A percentile compares a stretch with the other conserved stretches of the same genome.
Evolutionary conservation across 1,140 invertebrate genomes (phyloP).

Genomic region (Condylostylus longicornis): DNA sequence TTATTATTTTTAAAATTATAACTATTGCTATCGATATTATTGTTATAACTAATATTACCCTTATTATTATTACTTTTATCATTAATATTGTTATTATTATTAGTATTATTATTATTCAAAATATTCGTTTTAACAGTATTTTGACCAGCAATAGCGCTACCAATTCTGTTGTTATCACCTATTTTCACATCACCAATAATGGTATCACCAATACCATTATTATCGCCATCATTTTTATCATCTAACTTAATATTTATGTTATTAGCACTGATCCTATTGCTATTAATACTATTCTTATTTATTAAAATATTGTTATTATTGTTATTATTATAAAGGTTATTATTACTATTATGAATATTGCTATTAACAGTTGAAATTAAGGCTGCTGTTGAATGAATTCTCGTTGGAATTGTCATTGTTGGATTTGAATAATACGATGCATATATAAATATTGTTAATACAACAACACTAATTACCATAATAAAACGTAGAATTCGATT

Average conservation of each 20-base stretch:
- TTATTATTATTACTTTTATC: background rate
- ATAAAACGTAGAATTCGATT: conserved; percentile 26
- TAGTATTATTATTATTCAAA: background rate
- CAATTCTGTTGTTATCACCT: background rate
- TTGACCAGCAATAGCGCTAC: too few relatives aligned
- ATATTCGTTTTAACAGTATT: too few relatives aligned
- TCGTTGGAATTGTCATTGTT: conserved; percentile 15
- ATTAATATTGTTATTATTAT: background rate
- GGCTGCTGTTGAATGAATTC: conserved; percentile 11
- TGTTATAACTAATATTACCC: conserved; percentile 6
- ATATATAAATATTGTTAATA: conserved; percentile 30
- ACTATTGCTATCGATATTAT: conserved; percentile 20
- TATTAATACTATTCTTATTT: background rate
- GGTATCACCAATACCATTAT: background rate
- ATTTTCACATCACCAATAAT: background rate
- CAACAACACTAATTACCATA: conserved; percentile 21
- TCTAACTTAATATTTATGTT: too few relatives aligned
- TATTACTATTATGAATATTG: conserved; percentile 1
- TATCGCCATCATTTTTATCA: background rate
- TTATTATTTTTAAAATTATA: too few relatives aligned
- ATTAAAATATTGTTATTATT: conserved; percentile 8
- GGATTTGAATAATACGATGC: conserved; percentile 26
- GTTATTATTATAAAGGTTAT: conserved; percentile 4
- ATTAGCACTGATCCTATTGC: background rate
- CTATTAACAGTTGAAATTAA: conserved; percentile 9